A percentile compares a stretch with the other conserved stretches of the same genome.
Evolutionary conservation across 2,113 vertebrate genomes (phyloP).

Genomic region (Thalassarche chlororhynchos): DNA sequence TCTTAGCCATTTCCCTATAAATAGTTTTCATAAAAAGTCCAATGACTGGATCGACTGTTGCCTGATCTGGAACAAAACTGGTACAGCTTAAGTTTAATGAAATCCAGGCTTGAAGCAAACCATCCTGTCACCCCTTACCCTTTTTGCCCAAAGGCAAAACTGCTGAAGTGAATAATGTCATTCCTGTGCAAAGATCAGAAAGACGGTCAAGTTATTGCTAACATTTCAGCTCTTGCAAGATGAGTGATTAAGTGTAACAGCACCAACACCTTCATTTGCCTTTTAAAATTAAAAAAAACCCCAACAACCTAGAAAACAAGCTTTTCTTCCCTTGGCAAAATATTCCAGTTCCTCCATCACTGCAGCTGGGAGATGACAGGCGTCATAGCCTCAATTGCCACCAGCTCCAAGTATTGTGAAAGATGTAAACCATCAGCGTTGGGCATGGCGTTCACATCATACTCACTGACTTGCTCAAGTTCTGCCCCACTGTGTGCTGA

Average conservation of each 20-base stretch:
- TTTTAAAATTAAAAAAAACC: not conserved
- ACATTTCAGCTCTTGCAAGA: not conserved
- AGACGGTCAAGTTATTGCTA: not conserved
- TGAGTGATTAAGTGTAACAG: not conserved
- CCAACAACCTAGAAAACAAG: not conserved
- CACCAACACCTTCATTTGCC: not conserved
- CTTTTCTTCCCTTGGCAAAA: not conserved
- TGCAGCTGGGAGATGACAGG: not conserved
- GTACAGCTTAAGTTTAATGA: not conserved
- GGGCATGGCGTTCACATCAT: not conserved
- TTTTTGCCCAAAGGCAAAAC: not conserved
- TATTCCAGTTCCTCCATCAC: not conserved
- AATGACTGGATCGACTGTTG: not conserved
- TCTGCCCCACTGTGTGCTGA: not conserved
- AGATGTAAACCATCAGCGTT: rapidly evolving
- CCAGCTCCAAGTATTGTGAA: not conserved
- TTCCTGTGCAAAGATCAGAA: not conserved
- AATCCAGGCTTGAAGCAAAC: not conserved
- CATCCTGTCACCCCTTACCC: not conserved
- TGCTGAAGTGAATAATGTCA: not conserved
- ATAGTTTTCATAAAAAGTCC: not conserved
- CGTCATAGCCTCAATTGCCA: not conserved
- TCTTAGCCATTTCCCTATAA: not conserved
- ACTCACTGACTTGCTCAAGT: not conserved
- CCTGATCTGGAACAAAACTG: not conserved